These are phyloP conservation scores for Enteromius afrohamiltoni DNA, from an alignment of 2,797 vertebrate genomes.

Conservation along the genomic window DNA sequence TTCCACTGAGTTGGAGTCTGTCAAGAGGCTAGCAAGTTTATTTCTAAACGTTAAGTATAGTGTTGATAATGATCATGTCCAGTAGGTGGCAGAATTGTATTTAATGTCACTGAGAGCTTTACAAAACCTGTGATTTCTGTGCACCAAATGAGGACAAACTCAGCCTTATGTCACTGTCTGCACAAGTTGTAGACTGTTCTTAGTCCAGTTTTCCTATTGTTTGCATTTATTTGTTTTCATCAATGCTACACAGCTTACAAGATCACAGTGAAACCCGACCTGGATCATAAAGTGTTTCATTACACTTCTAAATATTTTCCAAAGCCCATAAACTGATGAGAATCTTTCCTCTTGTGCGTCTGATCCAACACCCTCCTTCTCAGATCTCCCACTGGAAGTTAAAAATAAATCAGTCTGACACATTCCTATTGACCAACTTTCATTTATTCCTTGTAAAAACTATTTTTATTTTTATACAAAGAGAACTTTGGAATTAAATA, in stretches of 20 bases:
- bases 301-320: slow-evolving; percentile 45
- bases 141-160: neutral
- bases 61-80: neutral
- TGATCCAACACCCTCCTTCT: neutral
- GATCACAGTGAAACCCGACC: slow-evolving; percentile 62
- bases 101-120: neutral
- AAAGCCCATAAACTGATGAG: slow-evolving; percentile 20
- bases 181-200: neutral
- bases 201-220: slow-evolving; percentile 42
- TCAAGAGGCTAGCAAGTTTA: neutral
- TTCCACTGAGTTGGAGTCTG: neutral
- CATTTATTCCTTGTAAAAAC: slow-evolving; percentile 24
- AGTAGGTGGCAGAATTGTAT: slow-evolving; percentile 54
- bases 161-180: neutral
- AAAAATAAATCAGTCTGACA: slow-evolving; percentile 19
- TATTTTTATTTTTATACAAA: neutral
- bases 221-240: slow-evolving; percentile 62
- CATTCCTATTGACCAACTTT: slow-evolving; percentile 2
- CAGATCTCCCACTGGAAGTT: slow-evolving; percentile 25
- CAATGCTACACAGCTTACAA: slow-evolving; percentile 21
- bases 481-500: neutral
- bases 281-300: slow-evolving; percentile 60
- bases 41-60: neutral
- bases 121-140: neutral
- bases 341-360: neutral